phyloP scores from a whole-genome alignment of 2,113 vertebrate species.

The Callorhinus ursinus region DNA sequence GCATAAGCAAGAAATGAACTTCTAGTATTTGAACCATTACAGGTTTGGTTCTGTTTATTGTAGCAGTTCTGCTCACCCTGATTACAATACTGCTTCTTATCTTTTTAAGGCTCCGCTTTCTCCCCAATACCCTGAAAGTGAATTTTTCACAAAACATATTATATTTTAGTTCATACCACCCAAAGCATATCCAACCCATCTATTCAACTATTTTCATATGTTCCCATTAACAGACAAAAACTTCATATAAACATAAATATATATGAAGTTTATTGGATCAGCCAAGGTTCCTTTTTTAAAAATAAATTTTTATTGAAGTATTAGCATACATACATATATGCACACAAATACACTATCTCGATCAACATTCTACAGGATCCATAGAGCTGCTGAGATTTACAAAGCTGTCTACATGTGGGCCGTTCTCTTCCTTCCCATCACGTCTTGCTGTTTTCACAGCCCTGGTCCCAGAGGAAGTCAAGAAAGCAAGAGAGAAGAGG shows the following conservation, averaged over 20 bases:
- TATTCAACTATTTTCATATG: not conserved
- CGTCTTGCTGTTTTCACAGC: not conserved
- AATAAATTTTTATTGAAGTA: conserved; percentile 42
- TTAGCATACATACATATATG: not conserved
- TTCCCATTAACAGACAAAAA: not conserved
- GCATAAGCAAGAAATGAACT: not conserved
- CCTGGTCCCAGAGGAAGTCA: not conserved
- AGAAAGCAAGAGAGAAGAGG: not conserved
- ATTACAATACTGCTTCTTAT: not conserved
- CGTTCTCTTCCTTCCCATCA: not conserved
- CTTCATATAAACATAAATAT: not conserved
- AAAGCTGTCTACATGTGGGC: not conserved
- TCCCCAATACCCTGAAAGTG: not conserved
- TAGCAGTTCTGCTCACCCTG: not conserved
- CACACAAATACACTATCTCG: not conserved
- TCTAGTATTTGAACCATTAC: not conserved
- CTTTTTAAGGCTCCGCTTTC: not conserved
- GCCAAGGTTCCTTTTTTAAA: not conserved
- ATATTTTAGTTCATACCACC: not conserved
- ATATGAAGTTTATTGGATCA: not conserved
- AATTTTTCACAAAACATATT: not conserved
- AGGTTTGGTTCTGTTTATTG: not conserved
- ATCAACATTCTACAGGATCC: not conserved
- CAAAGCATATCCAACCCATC: not conserved
- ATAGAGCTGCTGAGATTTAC: not conserved